These are phyloP conservation scores for Pachyramphus minor DNA, from an alignment of 2,113 vertebrate species.

Conservation along the genomic window DNA sequence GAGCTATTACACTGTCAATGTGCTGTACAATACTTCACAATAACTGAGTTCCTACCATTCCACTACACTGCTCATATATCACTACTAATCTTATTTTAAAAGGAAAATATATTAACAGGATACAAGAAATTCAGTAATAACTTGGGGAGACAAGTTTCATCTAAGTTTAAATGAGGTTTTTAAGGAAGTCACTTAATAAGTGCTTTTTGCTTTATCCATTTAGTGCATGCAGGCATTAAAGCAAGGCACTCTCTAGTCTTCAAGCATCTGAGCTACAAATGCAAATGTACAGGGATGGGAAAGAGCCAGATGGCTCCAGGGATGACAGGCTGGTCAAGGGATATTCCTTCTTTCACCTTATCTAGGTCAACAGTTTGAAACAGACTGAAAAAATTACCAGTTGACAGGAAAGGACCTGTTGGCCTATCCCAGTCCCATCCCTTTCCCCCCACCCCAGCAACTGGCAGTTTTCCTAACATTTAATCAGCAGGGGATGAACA, in stretches of 20 bases:
- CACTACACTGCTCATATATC: not conserved
- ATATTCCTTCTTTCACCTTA: not conserved
- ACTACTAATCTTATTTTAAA: not conserved
- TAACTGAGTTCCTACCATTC: not conserved
- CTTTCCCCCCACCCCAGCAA: not conserved
- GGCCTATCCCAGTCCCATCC: not conserved
- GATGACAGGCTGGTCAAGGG: not conserved
- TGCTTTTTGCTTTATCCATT: not conserved
- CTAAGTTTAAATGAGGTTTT: not conserved
- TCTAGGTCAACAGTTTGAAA: conserved; percentile 21
- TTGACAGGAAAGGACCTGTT: not conserved
- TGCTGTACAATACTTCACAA: not conserved
- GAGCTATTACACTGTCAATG: not conserved
- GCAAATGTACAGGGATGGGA: not conserved
- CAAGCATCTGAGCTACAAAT: not conserved
- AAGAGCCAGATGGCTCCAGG: not conserved
- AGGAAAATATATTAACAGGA: not conserved
- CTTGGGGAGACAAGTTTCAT: not conserved
- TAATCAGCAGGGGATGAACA: not conserved
- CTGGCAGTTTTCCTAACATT: not conserved
- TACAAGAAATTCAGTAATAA: not conserved
- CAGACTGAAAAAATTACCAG: not conserved
- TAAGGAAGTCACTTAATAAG: not conserved
- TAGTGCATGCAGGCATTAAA: not conserved
- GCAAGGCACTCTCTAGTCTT: not conserved